Evolutionary conservation across 2,888 invertebrate species (phyloP).

Genomic region (Nymphalis c-album): DNA sequence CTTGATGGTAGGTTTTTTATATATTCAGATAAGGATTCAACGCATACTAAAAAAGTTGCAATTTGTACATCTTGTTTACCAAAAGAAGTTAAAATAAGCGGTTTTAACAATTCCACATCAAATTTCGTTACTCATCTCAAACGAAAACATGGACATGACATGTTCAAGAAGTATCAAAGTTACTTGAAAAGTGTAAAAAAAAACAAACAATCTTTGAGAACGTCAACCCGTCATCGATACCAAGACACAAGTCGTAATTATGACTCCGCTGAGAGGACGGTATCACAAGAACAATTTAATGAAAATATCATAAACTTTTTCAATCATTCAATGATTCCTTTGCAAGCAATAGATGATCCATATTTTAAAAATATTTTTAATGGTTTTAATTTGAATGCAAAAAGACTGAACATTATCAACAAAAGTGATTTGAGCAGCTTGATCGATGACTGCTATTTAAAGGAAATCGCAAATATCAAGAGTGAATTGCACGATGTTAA

Average conservation of each 20-base stretch:
- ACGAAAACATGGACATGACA: neutral
- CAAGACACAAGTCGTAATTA: neutral
- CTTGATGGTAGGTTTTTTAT: neutral
- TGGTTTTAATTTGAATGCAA: neutral
- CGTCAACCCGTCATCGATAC: neutral
- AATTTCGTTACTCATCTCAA: neutral
- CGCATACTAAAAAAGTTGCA: neutral
- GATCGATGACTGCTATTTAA: neutral
- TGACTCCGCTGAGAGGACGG: neutral
- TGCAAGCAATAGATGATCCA: neutral
- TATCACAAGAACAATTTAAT: neutral
- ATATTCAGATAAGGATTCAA: neutral
- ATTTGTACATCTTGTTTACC: neutral
- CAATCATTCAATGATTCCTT: neutral
- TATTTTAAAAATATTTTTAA: neutral
- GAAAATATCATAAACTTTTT: neutral
- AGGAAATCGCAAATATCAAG: neutral
- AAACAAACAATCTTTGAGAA: neutral
- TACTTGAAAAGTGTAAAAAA: neutral
- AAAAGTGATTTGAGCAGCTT: neutral
- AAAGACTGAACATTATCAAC: neutral
- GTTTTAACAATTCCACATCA: neutral
- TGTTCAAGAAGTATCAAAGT: neutral
- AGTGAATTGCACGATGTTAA: neutral
- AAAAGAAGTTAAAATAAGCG: slow-evolving; percentile 2